Evolutionary conservation across 2,888 invertebrate species (phyloP).

Genomic region (Nycteola revayana): DNA sequence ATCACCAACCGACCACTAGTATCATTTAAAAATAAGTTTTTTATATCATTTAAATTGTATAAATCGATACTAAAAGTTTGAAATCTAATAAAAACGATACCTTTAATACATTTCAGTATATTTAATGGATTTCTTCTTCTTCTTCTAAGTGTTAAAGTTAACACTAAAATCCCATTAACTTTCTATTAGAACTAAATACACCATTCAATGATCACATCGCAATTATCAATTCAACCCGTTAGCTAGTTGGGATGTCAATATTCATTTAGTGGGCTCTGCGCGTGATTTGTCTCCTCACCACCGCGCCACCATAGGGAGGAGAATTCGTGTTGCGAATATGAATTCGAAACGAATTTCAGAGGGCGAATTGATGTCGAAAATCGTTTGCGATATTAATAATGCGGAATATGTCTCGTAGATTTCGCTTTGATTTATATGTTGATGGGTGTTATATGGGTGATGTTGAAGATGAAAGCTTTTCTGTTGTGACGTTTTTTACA

Average conservation of each 20-base stretch:
- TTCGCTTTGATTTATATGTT: conserved; percentile 34
- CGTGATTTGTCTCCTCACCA: conserved; percentile 60
- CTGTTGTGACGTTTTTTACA: too few species aligned
- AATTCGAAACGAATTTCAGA: conserved; percentile 47
- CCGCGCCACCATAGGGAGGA: conserved; percentile 29
- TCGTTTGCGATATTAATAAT: conserved; percentile 63
- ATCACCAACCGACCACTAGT: too few species aligned
- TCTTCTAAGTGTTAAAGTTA: too few species aligned
- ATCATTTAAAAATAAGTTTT: too few species aligned
- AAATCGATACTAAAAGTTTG: too few species aligned
- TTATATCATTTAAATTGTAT: too few species aligned
- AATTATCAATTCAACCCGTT: conserved; percentile 75
- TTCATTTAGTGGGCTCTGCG: conserved; percentile 66
- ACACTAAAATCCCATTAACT: too few species aligned
- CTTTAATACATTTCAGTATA: too few species aligned
- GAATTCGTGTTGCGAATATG: conserved; percentile 55
- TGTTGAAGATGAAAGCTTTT: too few species aligned
- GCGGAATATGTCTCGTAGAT: conserved; percentile 44
- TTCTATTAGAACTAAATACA: too few species aligned
- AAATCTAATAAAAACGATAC: too few species aligned
- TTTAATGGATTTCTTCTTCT: too few species aligned
- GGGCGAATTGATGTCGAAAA: conserved; percentile 52
- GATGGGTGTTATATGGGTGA: conserved; percentile 13
- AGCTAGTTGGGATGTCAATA: conserved; percentile 76
- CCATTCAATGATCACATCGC: conserved; percentile 27